A percentile compares a stretch with the other conserved stretches of the same genome.
These are phyloP conservation scores for Scaptomyza caliginosa DNA, from an alignment of 2,888 invertebrate genomes.

Conservation along the genomic window DNA sequence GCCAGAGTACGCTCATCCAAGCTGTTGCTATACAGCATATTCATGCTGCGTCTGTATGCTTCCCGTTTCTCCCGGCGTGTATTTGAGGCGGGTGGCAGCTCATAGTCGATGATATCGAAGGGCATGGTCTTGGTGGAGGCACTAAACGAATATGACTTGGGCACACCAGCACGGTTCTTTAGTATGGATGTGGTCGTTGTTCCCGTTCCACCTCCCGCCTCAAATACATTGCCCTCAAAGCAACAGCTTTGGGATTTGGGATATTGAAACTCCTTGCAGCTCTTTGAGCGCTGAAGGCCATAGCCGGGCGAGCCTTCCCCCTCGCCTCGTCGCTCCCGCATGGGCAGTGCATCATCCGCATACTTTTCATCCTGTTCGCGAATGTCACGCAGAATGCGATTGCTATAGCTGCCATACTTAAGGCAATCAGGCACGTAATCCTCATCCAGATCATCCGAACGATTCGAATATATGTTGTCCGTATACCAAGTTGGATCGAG, in stretches of 20 bases:
- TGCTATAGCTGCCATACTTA: conserved; percentile 79
- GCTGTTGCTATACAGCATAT: conserved; percentile 79
- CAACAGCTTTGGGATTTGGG: conserved; percentile 84
- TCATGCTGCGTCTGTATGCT: conserved; percentile 80
- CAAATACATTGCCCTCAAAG: conserved; percentile 81
- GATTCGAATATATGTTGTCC: conserved; percentile 84
- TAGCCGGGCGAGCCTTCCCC: conserved; percentile 80
- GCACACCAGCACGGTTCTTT: conserved; percentile 80
- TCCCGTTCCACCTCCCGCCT: conserved; percentile 58
- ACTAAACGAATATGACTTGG: conserved; percentile 84
- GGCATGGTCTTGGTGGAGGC: conserved; percentile 82
- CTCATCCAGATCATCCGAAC: conserved; percentile 83
- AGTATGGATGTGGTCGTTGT: conserved; percentile 71
- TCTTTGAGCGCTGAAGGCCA: conserved; percentile 81
- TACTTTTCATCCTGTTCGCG: conserved; percentile 81
- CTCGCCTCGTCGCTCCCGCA: conserved; percentile 75
- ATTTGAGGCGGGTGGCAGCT: conserved; percentile 78
- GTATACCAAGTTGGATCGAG: conserved; percentile 84
- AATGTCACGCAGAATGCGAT: conserved; percentile 81
- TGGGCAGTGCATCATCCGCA: conserved; percentile 52
- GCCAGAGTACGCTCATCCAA: conserved; percentile 70
- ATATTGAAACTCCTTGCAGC: conserved; percentile 83
- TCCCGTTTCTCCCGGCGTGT: conserved; percentile 81
- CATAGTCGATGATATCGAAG: conserved; percentile 84
- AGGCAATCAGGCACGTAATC: conserved; percentile 83